These are phyloP conservation scores for Styela plicata DNA, from an alignment of 23 tunicate species.

Conservation along the genomic window DNA sequence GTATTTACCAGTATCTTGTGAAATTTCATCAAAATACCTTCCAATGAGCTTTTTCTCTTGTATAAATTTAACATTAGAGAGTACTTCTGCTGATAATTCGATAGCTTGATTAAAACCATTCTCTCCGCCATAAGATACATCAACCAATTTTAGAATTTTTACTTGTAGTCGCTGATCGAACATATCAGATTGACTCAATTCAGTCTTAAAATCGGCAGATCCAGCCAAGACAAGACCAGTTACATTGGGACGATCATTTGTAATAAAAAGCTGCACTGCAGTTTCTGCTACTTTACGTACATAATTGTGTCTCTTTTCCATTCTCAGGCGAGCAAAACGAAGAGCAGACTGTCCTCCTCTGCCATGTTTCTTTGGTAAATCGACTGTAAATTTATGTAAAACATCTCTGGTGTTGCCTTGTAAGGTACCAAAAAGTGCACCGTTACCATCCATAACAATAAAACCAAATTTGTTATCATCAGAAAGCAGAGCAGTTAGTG, in stretches of 20 bases:
- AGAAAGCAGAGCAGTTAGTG: conserved; percentile 83
- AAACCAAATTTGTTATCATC: conserved; percentile 98
- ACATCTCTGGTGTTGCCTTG: conserved; percentile 99
- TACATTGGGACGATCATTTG: conserved; percentile 89
- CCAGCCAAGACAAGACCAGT: conserved; percentile 96
- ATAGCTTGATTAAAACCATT: conserved; percentile 99
- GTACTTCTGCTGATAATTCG: conserved; percentile 89
- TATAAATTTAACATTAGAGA: conserved; percentile 94
- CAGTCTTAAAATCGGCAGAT: conserved; percentile 97
- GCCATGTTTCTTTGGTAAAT: conserved; percentile 96
- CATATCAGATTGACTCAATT: conserved; percentile 96
- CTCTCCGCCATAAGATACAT: conserved; percentile 98
- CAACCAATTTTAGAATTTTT: conserved; percentile 81
- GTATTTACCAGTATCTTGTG: conserved; percentile 97
- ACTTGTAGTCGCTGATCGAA: conserved; percentile 89
- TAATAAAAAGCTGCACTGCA: conserved; percentile 88
- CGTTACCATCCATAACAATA: conserved; percentile 98
- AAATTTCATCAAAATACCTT: conserved; percentile 93
- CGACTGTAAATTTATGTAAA: conserved; percentile 91
- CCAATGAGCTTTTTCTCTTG: conserved; percentile 97
- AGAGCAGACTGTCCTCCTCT: conserved; percentile 99
- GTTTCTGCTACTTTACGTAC: conserved; percentile 99
- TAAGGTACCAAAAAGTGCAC: conserved; percentile 91
- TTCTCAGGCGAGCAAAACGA: conserved; percentile 97
- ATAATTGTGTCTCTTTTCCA: conserved; percentile 99